Conservation (phyloP, 2,888 invertebrate species). For the Mimumesa dahlbomi region DNA sequence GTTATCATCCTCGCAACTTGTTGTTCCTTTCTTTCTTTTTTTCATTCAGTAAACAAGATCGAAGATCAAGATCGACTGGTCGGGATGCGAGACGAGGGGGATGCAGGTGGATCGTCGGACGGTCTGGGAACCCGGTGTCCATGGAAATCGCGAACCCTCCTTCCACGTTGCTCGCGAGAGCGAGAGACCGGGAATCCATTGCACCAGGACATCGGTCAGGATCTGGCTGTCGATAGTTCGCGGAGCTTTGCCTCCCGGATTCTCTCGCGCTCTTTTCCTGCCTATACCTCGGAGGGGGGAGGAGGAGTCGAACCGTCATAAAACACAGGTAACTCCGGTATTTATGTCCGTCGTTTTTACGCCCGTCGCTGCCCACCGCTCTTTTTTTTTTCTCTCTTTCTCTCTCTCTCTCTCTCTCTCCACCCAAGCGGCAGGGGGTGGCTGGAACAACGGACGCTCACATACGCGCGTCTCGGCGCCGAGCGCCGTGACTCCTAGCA, state of each 20-base stretch:
- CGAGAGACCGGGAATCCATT: conserved; percentile 51
- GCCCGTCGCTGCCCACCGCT: conserved; percentile 60
- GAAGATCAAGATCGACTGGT: conserved; percentile 21
- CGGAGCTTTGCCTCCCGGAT: conserved; percentile 69
- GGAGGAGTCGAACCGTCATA: conserved; percentile 73
- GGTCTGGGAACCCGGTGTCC: background rate
- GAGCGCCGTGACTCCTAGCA: conserved; percentile 57
- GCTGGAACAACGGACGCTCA: conserved; percentile 30
- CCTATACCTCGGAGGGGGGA: conserved; percentile 57
- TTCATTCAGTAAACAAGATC: conserved; percentile 7
- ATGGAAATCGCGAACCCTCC: background rate
- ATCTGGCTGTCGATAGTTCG: conserved; percentile 77
- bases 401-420: too few species aligned
- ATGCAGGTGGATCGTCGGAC: background rate
- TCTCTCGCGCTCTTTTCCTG: conserved; percentile 61
- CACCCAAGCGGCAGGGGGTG: conserved; percentile 13
- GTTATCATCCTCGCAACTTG: too few species aligned
- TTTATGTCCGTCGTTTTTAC: conserved; percentile 77
- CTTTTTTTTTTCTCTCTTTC: too few species aligned
- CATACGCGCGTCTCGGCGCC: conserved; percentile 54
- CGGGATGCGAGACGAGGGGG: background rate
- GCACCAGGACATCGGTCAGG: conserved; percentile 76
- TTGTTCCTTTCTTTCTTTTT: too few species aligned
- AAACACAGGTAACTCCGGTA: conserved; percentile 80
- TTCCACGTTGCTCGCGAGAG: conserved; percentile 10